These are phyloP conservation scores for Osmerus eperlanus DNA, from an alignment of 2,113 vertebrate species.

Conservation along the genomic window DNA sequence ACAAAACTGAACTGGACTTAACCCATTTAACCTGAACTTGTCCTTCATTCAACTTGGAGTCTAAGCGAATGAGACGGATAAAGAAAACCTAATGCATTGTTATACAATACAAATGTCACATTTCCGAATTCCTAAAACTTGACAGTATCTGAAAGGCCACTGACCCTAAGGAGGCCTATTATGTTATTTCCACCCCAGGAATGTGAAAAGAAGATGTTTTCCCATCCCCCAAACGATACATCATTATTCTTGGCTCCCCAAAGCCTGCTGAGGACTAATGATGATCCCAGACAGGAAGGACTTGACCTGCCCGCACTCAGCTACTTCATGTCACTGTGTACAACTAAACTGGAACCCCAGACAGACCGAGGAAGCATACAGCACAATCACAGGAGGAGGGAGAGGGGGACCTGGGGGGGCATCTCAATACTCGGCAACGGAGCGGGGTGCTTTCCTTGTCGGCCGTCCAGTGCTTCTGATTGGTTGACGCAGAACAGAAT, in stretches of 20 bases:
- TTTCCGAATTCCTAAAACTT: neutral
- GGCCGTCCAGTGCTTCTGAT: too few relatives aligned
- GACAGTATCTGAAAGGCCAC: neutral
- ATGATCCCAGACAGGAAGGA: neutral
- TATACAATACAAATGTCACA: constrained; percentile 3
- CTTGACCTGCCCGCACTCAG: constrained; percentile 28
- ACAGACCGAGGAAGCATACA: constrained; percentile 47
- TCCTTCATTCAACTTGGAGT: neutral
- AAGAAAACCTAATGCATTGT: neutral
- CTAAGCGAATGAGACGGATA: neutral
- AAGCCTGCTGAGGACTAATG: neutral
- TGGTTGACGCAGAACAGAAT: too few relatives aligned
- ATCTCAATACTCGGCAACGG: too few relatives aligned
- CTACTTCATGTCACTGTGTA: constrained; percentile 33
- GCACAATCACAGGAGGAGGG: constrained; percentile 46
- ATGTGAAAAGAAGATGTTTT: neutral
- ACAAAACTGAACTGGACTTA: constrained; percentile 23
- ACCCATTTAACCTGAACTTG: too few relatives aligned
- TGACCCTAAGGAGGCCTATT: neutral
- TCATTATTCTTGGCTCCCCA: neutral
- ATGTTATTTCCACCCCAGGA: neutral
- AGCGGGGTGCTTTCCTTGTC: too few relatives aligned
- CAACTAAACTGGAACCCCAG: constrained; percentile 38
- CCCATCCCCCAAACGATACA: neutral
- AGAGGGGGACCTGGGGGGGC: constrained; percentile 4